Conservation (phyloP, 2,888 invertebrate species). For the Amphipyra berbera region DNA sequence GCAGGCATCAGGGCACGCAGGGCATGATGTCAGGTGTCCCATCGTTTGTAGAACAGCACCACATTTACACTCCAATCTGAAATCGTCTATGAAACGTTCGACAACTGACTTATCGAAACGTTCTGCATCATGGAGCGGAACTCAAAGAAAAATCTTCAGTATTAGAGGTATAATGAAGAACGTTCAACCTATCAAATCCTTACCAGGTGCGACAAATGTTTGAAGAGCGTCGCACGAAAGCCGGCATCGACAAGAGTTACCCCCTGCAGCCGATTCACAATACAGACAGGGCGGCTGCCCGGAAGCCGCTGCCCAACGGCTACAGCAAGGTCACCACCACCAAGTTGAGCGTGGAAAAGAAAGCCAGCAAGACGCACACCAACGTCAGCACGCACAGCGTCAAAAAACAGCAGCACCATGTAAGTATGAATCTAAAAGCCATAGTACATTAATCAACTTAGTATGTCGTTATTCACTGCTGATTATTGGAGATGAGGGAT, state of each 20-base stretch:
- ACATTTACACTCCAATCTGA: too few relatives aligned
- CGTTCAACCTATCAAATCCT: not conserved
- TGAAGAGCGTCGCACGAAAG: constrained; percentile 93
- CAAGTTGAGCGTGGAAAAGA: constrained; percentile 70
- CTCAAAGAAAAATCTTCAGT: too few relatives aligned
- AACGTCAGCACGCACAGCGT: constrained; percentile 70
- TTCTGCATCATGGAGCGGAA: too few relatives aligned
- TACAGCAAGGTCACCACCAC: constrained; percentile 74
- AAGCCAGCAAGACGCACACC: constrained; percentile 64
- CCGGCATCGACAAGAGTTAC: constrained; percentile 95
- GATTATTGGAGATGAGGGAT: too few relatives aligned
- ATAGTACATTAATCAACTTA: too few relatives aligned
- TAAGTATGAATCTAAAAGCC: constrained; percentile 4
- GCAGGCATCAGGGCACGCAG: too few relatives aligned
- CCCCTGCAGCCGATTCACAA: constrained; percentile 94
- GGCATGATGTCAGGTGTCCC: too few relatives aligned
- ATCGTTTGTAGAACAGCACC: too few relatives aligned
- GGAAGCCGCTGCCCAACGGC: constrained; percentile 80
- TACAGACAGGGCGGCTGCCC: constrained; percentile 72
- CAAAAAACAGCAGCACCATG: constrained; percentile 75
- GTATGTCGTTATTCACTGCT: too few relatives aligned
- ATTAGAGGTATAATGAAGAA: not conserved
- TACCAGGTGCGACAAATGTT: constrained; percentile 95
- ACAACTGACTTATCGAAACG: too few relatives aligned
- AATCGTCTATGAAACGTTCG: too few relatives aligned